A percentile compares a stretch with the other conserved stretches of the same genome.
Evolutionary conservation across 2,113 vertebrate species (phyloP).

Genomic region (Marcusenius ussheri): DNA sequence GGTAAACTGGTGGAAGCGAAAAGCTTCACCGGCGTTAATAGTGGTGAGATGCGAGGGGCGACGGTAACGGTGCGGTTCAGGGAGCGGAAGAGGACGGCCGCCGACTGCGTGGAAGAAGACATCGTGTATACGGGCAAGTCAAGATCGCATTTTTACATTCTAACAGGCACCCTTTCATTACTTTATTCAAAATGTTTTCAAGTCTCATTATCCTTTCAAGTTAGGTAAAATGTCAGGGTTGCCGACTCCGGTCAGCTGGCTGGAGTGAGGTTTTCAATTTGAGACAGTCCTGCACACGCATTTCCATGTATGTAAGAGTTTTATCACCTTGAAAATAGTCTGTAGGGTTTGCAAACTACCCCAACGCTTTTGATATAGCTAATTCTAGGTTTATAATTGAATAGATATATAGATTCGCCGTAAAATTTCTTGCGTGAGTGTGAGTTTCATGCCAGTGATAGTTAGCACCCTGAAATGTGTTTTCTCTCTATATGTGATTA

Average conservation of each 20-base stretch:
- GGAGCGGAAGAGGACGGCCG: constrained; percentile 66
- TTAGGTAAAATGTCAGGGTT: background rate
- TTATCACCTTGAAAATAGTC: background rate
- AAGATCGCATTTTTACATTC: background rate
- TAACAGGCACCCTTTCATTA: background rate
- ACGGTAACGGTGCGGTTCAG: constrained; percentile 79
- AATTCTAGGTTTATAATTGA: background rate
- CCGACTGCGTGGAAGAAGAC: constrained; percentile 54
- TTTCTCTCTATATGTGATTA: background rate
- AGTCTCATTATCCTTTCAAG: background rate
- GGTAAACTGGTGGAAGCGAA: constrained; percentile 90
- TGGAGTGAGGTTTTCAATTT: background rate
- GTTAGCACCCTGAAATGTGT: background rate
- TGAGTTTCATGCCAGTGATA: background rate
- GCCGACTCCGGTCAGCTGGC: background rate
- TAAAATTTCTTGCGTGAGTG: background rate
- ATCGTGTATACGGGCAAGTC: constrained; percentile 72
- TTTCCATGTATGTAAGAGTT: background rate
- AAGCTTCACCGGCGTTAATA: constrained; percentile 58
- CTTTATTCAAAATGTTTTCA: background rate
- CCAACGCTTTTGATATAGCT: background rate
- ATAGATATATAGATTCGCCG: background rate
- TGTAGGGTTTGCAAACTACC: background rate
- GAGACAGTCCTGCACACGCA: background rate
- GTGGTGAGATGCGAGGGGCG: constrained; percentile 37